These are phyloP conservation scores for Cepaea hortensis DNA, from an alignment of 2,888 invertebrate genomes.

Conservation along the genomic window DNA sequence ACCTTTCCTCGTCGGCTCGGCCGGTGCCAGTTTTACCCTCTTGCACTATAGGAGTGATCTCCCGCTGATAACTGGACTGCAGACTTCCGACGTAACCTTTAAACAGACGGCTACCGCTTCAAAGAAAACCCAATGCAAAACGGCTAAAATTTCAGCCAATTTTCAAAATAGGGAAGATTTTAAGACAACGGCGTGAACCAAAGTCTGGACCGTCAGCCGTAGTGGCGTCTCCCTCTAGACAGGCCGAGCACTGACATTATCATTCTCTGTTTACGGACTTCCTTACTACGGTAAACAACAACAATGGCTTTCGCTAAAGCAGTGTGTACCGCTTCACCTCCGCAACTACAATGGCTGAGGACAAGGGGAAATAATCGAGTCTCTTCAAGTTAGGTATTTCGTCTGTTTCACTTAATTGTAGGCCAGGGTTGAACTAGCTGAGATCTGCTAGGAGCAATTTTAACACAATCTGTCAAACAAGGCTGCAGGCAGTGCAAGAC, in stretches of 20 bases:
- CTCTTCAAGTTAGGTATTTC: too few species aligned
- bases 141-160: slow-evolving; percentile 40
- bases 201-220: slow-evolving; percentile 1
- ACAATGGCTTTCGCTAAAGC: background rate
- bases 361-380: slow-evolving; percentile 1
- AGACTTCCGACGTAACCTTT: slow-evolving; percentile 37
- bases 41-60: slow-evolving; percentile 32
- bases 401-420: too few species aligned
- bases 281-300: slow-evolving; percentile 23
- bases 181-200: background rate
- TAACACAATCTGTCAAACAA: too few species aligned
- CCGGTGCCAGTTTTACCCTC: slow-evolving; percentile 29
- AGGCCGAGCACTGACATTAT: slow-evolving; percentile 29
- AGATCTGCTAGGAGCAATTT: too few species aligned
- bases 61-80: slow-evolving; percentile 28
- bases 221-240: slow-evolving; percentile 14
- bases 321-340: slow-evolving; percentile 9
- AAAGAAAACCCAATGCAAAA: slow-evolving; percentile 19
- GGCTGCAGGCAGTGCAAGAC: too few species aligned
- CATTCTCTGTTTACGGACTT: slow-evolving; percentile 25
- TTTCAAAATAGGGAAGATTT: slow-evolving; percentile 35
- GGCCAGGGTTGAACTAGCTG: too few species aligned
- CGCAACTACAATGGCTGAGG: background rate
- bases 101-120: slow-evolving; percentile 28
- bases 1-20: slow-evolving; percentile 25